Conservation (phyloP, 2,888 invertebrate species). For the Yponomeuta plumbellus region DNA sequence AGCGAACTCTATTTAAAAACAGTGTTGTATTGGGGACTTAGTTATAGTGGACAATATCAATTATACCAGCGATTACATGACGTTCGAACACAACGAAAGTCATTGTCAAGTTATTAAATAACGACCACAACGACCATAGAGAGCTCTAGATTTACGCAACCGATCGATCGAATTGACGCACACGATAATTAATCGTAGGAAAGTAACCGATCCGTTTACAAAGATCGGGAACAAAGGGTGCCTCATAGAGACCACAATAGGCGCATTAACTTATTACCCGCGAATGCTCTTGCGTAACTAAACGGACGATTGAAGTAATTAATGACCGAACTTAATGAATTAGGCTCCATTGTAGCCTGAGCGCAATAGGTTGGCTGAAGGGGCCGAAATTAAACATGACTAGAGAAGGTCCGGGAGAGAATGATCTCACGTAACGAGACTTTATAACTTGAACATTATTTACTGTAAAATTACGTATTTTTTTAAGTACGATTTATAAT, state of each 20-base stretch:
- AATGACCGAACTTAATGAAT: conserved; percentile 61
- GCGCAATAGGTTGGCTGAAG: neutral
- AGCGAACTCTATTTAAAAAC: too few species aligned
- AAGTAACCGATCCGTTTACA: conserved; percentile 42
- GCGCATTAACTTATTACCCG: conserved; percentile 60
- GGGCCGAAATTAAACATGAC: too few species aligned
- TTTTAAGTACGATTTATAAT: too few species aligned
- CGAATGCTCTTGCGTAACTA: conserved; percentile 60
- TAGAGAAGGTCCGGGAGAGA: too few species aligned
- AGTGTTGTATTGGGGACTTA: too few species aligned
- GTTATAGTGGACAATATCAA: neutral
- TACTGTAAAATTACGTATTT: too few species aligned
- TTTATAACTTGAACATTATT: too few species aligned
- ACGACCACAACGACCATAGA: neutral
- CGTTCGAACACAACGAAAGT: neutral
- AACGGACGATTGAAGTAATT: conserved; percentile 67
- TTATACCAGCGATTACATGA: neutral
- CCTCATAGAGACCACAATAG: conserved; percentile 62
- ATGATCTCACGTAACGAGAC: too few species aligned
- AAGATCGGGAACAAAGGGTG: conserved; percentile 54
- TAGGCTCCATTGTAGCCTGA: conserved; percentile 25
- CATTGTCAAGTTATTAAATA: conserved; percentile 4
- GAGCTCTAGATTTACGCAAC: conserved; percentile 29
- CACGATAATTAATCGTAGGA: conserved; percentile 44
- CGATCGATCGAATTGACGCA: conserved; percentile 29